Evolutionary conservation across 2,888 invertebrate species (phyloP), one percentile per base, ranked within the genome.

Genomic region (Tigriopus californicus): DNA sequence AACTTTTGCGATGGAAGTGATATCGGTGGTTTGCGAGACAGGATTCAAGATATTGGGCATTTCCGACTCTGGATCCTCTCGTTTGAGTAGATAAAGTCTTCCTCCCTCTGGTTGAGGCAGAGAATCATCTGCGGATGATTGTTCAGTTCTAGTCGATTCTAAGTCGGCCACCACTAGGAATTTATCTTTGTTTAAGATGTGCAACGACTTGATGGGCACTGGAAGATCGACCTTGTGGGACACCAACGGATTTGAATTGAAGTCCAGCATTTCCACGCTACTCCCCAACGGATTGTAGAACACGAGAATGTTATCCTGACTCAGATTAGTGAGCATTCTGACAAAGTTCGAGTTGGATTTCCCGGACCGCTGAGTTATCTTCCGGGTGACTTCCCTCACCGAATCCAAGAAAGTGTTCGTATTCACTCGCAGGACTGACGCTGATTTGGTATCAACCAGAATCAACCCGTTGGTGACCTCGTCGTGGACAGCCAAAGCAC

Each of bases 401-500:
- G 33, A 33, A 33, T 33, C 33, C 3, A 33, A 33, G 33, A 33
- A 33, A 8, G 33, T 33, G 33, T 8, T 33, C 3, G 44, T 15
- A 18, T 44, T 18, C 18, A 44, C 44, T n/a, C 15, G 18, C 3
- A 44, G n/a, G 18, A 44, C 44, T 5, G 15, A 15, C 3, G 15
- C 44, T 15, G 67, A 64, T 15, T 65, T 62, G 6, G 66, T 60
- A 62, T 72, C 68, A 8, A 72, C 62, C 47, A 67, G 58, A n/a
- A 72, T 58, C 3, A 72, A 60, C n/a, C 65, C 64, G 62, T 71
- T 13, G 70, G 6, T 68, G 61, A 70, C 69, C 70, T 74, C 74
- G 64, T 79, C 78, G 64, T 78, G 77, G 1, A 78, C 61, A 15
- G 77, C 64, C 48, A 78, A 65, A 57, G 68, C 69, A 41, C 67